These are phyloP conservation scores for Chaetops frenatus DNA, from an alignment of 2,113 vertebrate species.

Conservation along the genomic window DNA sequence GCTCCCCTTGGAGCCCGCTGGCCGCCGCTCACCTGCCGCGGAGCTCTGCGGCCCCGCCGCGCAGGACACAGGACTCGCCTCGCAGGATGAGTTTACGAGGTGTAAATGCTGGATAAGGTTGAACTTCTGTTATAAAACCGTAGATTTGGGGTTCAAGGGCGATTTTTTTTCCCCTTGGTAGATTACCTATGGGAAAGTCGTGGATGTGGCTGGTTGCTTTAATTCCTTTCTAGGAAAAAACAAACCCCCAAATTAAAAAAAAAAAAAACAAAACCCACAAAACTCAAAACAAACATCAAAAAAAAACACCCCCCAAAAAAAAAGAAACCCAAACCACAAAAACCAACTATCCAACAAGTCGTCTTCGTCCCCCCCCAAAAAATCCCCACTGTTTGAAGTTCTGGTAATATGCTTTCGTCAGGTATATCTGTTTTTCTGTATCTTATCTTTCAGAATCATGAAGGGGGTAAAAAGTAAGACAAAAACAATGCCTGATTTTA, in stretches of 20 bases:
- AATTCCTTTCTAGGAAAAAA: neutral
- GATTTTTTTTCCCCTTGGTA: neutral
- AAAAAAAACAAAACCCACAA: too few relatives aligned
- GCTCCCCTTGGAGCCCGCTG: neutral
- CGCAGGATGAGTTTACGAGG: too few relatives aligned
- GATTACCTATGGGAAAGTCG: neutral
- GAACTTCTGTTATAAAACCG: neutral
- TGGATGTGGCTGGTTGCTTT: neutral
- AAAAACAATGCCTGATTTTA: neutral
- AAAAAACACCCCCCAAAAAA: too few relatives aligned
- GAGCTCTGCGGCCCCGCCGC: neutral
- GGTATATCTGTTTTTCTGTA: neutral
- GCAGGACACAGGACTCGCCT: neutral
- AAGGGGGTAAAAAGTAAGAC: too few relatives aligned
- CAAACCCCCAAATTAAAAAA: neutral
- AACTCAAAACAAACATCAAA: neutral
- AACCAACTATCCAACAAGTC: neutral
- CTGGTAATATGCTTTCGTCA: neutral
- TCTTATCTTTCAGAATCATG: neutral
- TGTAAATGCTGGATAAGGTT: neutral
- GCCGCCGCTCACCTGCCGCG: neutral
- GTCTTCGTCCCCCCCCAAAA: rapidly evolving
- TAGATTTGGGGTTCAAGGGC: neutral
- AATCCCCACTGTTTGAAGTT: neutral
- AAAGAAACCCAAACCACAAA: too few relatives aligned